These are phyloP conservation scores for Ecliptopera silaceata DNA, from an alignment of 2,888 invertebrate species.

Conservation along the genomic window DNA sequence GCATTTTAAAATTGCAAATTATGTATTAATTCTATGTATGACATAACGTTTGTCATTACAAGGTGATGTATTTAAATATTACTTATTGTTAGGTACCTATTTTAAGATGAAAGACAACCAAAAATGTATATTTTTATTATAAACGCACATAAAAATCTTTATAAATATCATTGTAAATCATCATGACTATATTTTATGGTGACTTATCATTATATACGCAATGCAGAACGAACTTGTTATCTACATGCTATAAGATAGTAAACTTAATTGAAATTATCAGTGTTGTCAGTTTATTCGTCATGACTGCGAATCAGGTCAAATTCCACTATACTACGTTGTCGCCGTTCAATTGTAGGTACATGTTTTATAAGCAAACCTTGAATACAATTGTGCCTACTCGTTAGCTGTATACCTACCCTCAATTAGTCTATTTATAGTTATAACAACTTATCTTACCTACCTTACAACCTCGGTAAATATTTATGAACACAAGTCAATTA, in stretches of 20 bases:
- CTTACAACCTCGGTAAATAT: neutral
- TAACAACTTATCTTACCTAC: neutral
- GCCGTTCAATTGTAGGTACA: neutral
- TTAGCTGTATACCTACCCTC: neutral
- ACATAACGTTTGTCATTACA: neutral
- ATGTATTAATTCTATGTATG: neutral
- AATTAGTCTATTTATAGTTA: too few species aligned
- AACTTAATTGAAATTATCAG: slow-evolving; percentile 54
- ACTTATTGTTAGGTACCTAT: too few species aligned
- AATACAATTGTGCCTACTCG: neutral
- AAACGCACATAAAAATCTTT: too few species aligned
- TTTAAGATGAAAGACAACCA: too few species aligned
- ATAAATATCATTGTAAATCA: too few species aligned
- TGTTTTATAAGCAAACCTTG: neutral
- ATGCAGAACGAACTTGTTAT: slow-evolving; percentile 24
- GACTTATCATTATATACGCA: too few species aligned
- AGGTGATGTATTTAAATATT: too few species aligned
- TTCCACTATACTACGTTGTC: slow-evolving; percentile 33
- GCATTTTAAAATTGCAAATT: slow-evolving; percentile 5
- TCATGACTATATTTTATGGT: too few species aligned
- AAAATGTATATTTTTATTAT: too few species aligned
- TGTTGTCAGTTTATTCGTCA: slow-evolving; percentile 38
- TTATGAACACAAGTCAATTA: neutral
- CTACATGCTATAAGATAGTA: slow-evolving; percentile 42
- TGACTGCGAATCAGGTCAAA: slow-evolving; percentile 56